These are phyloP conservation scores for Equus przewalskii DNA, from an alignment of 2,113 vertebrate species.

Conservation along the genomic window DNA sequence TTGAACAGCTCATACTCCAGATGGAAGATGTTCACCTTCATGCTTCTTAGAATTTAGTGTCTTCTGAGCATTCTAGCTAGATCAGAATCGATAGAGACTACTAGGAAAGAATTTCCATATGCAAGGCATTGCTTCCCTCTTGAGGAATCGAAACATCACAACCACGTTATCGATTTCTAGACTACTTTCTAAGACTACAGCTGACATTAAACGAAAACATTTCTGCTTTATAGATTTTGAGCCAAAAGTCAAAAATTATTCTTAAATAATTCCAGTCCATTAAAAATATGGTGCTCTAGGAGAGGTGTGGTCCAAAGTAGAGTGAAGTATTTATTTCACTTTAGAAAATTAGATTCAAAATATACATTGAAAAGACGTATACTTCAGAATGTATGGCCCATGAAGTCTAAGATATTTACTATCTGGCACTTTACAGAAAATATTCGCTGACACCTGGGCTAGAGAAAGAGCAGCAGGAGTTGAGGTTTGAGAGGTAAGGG, in stretches of 20 bases:
- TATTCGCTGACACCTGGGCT: not conserved
- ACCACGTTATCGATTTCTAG: conserved; percentile 74
- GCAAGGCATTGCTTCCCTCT: conserved; percentile 62
- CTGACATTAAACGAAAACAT: conserved; percentile 72
- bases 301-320: conserved; percentile 60
- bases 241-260: conserved; percentile 66
- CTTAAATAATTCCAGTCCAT: conserved; percentile 71
- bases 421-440: not conserved
- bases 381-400: not conserved
- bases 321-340: conserved; percentile 26
- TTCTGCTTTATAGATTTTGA: conserved; percentile 77
- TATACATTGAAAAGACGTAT: not conserved
- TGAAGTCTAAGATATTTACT: not conserved
- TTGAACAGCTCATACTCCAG: conserved; percentile 69
- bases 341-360: conserved; percentile 34
- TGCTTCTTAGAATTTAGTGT: conserved; percentile 58
- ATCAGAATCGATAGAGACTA: conserved; percentile 63
- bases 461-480: not conserved
- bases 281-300: conserved; percentile 74
- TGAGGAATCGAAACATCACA: conserved; percentile 58
- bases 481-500: not conserved
- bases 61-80: conserved; percentile 61
- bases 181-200: conserved; percentile 58
- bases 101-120: conserved; percentile 67
- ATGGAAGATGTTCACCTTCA: conserved; percentile 68